phyloP scores from a whole-genome alignment of 2,888 invertebrate species.

The Epinotia demarniana region DNA sequence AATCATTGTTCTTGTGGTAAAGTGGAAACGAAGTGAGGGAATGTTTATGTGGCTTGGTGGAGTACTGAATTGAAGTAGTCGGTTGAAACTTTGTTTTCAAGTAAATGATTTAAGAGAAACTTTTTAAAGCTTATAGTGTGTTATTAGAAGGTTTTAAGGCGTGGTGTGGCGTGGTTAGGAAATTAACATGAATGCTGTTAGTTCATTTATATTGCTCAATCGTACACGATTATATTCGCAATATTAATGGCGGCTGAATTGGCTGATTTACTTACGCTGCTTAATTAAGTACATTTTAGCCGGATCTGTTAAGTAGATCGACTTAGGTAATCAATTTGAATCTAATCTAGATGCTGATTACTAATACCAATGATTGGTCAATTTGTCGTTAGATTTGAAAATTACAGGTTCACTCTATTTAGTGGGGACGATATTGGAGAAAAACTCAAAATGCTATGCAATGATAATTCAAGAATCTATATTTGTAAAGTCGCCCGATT shows the following conservation, averaged over 20 bases:
- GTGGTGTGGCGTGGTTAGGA: not conserved
- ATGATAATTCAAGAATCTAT: too few species aligned
- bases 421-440: too few species aligned
- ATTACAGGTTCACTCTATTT: not conserved
- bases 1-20: too few species aligned
- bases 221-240: not conserved
- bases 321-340: not conserved
- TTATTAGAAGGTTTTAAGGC: not conserved
- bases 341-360: conserved; percentile 12
- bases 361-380: conserved; percentile 3
- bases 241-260: not conserved
- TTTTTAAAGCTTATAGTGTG: not conserved
- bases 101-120: too few species aligned
- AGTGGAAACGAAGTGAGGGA: too few species aligned
- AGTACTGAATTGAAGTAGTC: too few species aligned
- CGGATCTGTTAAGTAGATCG: conserved; percentile 5
- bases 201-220: not conserved
- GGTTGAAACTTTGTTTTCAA: too few species aligned
- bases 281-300: conserved; percentile 5
- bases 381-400: conserved; percentile 5
- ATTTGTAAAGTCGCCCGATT: too few species aligned
- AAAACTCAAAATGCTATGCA: too few species aligned
- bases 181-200: not conserved
- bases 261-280: not conserved
- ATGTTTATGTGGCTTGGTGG: too few species aligned